Evolutionary conservation across 2,888 invertebrate species (phyloP), one percentile per base, ranked within the genome.

Genomic region (Cantharis rustica): DNA sequence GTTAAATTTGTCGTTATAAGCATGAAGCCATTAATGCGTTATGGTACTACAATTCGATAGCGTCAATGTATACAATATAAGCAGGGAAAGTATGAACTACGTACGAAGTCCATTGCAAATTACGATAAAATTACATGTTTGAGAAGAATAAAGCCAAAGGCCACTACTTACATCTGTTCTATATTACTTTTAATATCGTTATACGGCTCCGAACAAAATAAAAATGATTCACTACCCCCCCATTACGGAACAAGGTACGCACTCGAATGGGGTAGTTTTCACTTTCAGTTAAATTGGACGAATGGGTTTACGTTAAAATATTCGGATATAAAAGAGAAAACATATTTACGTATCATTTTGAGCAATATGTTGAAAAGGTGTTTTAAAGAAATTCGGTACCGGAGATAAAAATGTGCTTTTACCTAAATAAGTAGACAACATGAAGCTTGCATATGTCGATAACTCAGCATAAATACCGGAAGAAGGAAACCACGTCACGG

Each of bases 401-500:
- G 47, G 47, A 47, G 47, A 47, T 47, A 47, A 47, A 47, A 47
- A 47, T 47, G 47, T 47, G 47, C 64, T 16, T 66, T 23, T 66
- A 20, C 23, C 17, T 17, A 66, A 66, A 66, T 66, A 66, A 66
- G 64, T 66, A 16, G 64, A 66, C 16, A n/a, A 23, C 17, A 23
- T 66, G 64, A 66, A 66, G 23, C 64, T 9, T 73, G 68, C 77
- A 77, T 72, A 77, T 77, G 77, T 77, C 75, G 77, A 77, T 77
- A 75, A 77, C 72, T 72, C 69, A 69, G 61, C 61, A 72, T 63
- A 71, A 76, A 81, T 23, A 66, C 81, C 81, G 80, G 80, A 80
- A 80, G 80, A 80, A 79, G 81, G 82, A 82, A 82, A 80, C 79
- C 74, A 70, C 79, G 82, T 82, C 79, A 81, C 78, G 82, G 81